A percentile compares a stretch with the other conserved stretches of the same genome.
phyloP scores from a whole-genome alignment of 2,797 vertebrate genomes.

The Morelia viridis region DNA sequence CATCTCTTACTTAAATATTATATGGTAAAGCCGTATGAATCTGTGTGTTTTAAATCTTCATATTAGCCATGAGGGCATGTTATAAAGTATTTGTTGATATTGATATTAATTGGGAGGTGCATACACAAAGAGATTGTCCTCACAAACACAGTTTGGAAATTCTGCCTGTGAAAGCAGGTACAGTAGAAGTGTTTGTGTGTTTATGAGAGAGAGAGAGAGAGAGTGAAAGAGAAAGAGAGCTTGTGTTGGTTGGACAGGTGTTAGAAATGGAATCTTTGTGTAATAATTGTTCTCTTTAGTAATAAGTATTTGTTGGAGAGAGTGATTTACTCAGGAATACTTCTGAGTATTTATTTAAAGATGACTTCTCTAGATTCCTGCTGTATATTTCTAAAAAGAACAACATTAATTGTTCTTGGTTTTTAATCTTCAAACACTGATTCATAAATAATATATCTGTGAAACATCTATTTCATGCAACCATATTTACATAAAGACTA shows the following conservation, averaged over 20 bases:
- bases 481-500: background rate
- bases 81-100: no score
- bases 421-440: constrained; percentile 6
- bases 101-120: no score
- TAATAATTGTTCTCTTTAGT: background rate
- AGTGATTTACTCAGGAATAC: background rate
- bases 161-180: background rate
- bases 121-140: background rate
- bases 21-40: no score
- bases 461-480: background rate
- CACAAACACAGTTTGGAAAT: background rate
- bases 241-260: background rate
- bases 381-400: background rate
- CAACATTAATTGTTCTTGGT: constrained; percentile 7
- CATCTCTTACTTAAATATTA: no score
- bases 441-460: background rate
- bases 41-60: no score
- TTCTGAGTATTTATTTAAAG: background rate
- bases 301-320: background rate
- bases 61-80: no score
- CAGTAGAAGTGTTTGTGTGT: background rate
- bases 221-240: background rate
- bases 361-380: background rate
- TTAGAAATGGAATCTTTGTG: constrained; percentile 4
- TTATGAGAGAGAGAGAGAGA: background rate